Percentiles rank a stretch among this genome's conserved stretches.
phyloP scores from a whole-genome alignment of 2,797 vertebrate species.

The Triplophysa yarkandensis region DNA sequence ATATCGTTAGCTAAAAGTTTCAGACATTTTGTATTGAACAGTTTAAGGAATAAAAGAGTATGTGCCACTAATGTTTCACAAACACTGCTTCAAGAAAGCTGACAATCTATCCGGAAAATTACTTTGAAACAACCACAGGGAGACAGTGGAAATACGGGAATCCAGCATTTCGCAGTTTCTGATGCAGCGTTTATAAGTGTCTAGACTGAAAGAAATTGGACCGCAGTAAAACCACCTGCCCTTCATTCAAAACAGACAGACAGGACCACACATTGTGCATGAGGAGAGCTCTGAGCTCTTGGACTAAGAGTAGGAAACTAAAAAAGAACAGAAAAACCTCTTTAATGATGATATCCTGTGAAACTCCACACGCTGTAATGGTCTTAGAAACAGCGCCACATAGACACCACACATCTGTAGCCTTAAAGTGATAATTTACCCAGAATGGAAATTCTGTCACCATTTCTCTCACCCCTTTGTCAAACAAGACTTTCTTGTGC shows the following conservation, averaged over 20 bases:
- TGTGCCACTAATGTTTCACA: neutral
- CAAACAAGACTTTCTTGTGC: too few relatives aligned
- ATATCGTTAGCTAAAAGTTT: too few relatives aligned
- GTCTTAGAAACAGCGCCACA: slow-evolving; percentile 1
- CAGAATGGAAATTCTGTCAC: too few relatives aligned
- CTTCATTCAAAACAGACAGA: slow-evolving; percentile 16
- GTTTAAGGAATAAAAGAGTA: too few relatives aligned
- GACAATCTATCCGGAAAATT: neutral
- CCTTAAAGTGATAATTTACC: too few relatives aligned
- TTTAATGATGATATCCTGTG: slow-evolving; percentile 16
- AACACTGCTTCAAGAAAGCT: neutral
- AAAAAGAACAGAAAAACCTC: neutral
- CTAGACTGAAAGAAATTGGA: slow-evolving; percentile 21
- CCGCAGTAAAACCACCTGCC: slow-evolving; percentile 17
- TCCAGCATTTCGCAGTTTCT: slow-evolving; percentile 3
- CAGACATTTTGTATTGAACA: too few relatives aligned
- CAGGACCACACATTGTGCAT: slow-evolving; percentile 41
- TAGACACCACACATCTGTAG: neutral
- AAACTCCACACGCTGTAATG: slow-evolving; percentile 22
- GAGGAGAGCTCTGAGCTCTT: neutral
- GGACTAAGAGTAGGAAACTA: neutral
- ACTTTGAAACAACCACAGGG: slow-evolving; percentile 15
- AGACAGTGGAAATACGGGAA: slow-evolving; percentile 11
- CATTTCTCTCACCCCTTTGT: too few relatives aligned
- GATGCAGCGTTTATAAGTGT: slow-evolving; percentile 17